phyloP scores from a whole-genome alignment of 1,140 invertebrate species.

The Plodia interpunctella region DNA sequence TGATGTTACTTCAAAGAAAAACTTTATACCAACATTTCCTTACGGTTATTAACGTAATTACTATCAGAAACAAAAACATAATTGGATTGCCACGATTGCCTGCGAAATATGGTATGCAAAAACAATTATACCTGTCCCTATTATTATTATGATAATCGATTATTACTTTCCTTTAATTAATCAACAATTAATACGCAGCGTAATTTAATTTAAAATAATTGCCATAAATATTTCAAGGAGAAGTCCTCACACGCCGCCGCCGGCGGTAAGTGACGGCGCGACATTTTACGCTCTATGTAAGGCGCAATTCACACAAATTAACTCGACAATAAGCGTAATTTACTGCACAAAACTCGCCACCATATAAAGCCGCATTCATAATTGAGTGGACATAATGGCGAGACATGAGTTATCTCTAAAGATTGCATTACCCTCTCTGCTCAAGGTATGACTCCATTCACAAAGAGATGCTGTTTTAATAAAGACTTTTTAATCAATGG shows the following conservation, averaged over 20 bases:
- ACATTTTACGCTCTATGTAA: conserved; percentile 21
- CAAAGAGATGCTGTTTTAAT: no score
- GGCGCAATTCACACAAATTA: conserved; percentile 41
- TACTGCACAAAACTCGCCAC: conserved; percentile 44
- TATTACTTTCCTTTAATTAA: not conserved
- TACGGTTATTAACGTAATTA: no score
- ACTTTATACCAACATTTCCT: no score
- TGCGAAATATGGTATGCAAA: no score
- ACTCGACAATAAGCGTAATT: conserved; percentile 45
- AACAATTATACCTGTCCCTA: no score
- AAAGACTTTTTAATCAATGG: no score
- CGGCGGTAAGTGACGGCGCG: conserved; percentile 12
- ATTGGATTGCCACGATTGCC: no score
- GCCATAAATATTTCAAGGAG: not conserved
- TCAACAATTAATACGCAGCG: conserved; percentile 17
- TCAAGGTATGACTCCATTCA: no score
- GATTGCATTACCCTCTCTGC: conserved; percentile 9
- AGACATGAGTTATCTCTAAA: conserved; percentile 27
- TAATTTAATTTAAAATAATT: conserved; percentile 11
- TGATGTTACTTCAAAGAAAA: no score
- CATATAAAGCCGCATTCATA: conserved; percentile 42
- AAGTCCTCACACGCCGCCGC: not conserved
- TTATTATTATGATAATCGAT: no score
- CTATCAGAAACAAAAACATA: no score
- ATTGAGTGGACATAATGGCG: conserved; percentile 45